Evolutionary conservation across 2,797 vertebrate species (phyloP).

Genomic region (Pipistrellus pygmaeus): DNA sequence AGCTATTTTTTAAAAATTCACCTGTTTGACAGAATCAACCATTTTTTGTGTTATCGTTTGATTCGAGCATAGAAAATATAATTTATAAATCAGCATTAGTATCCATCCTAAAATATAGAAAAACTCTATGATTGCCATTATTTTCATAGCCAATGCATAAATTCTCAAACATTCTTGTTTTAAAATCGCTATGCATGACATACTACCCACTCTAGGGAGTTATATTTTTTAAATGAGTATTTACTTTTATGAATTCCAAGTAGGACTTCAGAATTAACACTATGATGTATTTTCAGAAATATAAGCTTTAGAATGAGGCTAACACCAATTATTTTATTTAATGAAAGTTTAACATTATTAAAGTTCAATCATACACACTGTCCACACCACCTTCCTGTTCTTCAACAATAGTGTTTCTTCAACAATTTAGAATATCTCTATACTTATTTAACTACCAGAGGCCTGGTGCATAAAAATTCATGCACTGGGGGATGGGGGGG

Average conservation of each 20-base stretch:
- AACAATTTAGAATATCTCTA: neutral
- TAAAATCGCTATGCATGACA: neutral
- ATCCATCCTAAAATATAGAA: neutral
- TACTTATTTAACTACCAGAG: neutral
- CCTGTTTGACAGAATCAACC: neutral
- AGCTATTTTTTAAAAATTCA: neutral
- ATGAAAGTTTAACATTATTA: neutral
- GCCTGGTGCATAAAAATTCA: no score
- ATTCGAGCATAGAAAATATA: neutral
- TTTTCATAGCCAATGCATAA: neutral
- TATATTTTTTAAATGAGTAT: neutral
- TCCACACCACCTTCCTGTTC: neutral
- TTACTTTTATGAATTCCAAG: neutral
- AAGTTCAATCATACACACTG: neutral
- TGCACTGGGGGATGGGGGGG: no score
- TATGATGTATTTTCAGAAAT: neutral
- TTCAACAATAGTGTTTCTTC: neutral
- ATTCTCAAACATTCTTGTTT: neutral
- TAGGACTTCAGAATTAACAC: neutral
- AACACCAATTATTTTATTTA: neutral
- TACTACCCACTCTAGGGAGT: neutral
- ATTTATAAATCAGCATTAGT: neutral
- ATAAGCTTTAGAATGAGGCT: neutral
- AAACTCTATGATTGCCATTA: neutral
- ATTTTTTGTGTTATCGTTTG: slow-evolving; percentile 14